Evolutionary conservation across 2,888 invertebrate genomes (phyloP).

Genomic region (Hemicrepidius hirtus): DNA sequence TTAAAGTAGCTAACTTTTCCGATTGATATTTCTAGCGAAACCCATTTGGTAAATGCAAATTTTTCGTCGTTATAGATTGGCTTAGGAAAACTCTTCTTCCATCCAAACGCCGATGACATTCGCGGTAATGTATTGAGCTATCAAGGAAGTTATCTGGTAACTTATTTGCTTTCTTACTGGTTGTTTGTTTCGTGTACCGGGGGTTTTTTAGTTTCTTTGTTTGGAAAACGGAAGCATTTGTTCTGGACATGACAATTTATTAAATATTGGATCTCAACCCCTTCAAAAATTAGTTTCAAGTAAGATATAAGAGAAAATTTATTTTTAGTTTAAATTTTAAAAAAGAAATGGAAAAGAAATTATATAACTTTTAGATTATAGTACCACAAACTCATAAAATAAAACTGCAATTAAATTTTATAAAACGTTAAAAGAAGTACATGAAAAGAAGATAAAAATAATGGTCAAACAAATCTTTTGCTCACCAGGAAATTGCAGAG

Average conservation of each 20-base stretch:
- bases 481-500: slow-evolving; percentile 33
- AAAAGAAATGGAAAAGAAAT: neutral
- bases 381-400: neutral
- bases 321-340: too few relatives aligned
- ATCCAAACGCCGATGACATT: slow-evolving; percentile 30
- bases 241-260: too few relatives aligned
- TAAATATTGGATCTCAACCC: too few relatives aligned
- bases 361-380: neutral
- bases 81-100: slow-evolving; percentile 30
- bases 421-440: slow-evolving; percentile 3
- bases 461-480: slow-evolving; percentile 33
- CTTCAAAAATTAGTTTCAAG: too few relatives aligned
- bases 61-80: slow-evolving; percentile 28
- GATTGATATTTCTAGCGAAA: slow-evolving; percentile 29
- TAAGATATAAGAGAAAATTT: too few relatives aligned
- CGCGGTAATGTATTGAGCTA: slow-evolving; percentile 29
- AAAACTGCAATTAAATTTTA: slow-evolving; percentile 19
- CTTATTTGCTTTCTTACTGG: slow-evolving; percentile 22
- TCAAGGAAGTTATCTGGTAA: slow-evolving; percentile 31
- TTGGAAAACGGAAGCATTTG: neutral
- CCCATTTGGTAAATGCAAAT: slow-evolving; percentile 34
- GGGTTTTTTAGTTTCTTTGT: slow-evolving; percentile 9
- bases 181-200: slow-evolving; percentile 18
- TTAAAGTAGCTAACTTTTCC: slow-evolving; percentile 28
- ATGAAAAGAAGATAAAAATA: slow-evolving; percentile 31